Evolutionary conservation across 1,140 invertebrate genomes (phyloP).

Genomic region (Dreissena polymorpha): DNA sequence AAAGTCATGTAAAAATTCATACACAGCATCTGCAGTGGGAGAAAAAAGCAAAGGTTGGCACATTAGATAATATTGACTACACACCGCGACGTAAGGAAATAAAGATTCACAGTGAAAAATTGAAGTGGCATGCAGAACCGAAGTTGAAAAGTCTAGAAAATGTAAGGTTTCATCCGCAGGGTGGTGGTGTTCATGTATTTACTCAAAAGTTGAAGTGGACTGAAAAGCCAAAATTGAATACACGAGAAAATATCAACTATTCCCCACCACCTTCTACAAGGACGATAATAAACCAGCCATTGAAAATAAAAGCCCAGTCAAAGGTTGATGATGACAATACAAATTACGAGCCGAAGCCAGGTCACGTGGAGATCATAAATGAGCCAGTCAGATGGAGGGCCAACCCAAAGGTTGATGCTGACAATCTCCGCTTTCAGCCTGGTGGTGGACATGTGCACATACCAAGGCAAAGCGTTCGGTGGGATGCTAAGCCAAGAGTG

Average conservation of each 20-base stretch:
- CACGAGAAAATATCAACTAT: constrained; percentile 49
- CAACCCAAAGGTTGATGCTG: constrained; percentile 66
- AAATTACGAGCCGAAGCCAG: constrained; percentile 23
- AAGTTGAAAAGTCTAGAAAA: constrained; percentile 66
- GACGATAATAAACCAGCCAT: constrained; percentile 39
- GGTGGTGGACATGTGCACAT: constrained; percentile 72
- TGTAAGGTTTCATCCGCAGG: constrained; percentile 37
- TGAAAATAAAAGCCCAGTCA: constrained; percentile 41
- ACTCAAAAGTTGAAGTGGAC: constrained; percentile 54
- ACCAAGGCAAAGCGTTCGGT: constrained; percentile 85
- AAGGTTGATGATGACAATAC: constrained; percentile 44
- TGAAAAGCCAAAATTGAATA: constrained; percentile 53
- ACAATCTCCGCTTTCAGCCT: constrained; percentile 65
- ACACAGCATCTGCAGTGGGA: constrained; percentile 52
- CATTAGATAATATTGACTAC: constrained; percentile 67
- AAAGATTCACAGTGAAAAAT: constrained; percentile 61
- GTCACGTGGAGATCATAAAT: constrained; percentile 49
- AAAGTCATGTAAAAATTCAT: constrained; percentile 66
- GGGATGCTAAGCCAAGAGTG: constrained; percentile 68
- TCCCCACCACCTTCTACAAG: constrained; percentile 35
- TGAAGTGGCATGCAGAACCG: constrained; percentile 65
- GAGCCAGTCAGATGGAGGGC: constrained; percentile 58
- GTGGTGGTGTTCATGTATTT: constrained; percentile 22
- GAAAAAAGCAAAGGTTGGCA: constrained; percentile 63
- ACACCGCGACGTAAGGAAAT: constrained; percentile 65